Evolutionary conservation across 2,113 vertebrate genomes (phyloP).

Genomic region (Paratilapia polleni): DNA sequence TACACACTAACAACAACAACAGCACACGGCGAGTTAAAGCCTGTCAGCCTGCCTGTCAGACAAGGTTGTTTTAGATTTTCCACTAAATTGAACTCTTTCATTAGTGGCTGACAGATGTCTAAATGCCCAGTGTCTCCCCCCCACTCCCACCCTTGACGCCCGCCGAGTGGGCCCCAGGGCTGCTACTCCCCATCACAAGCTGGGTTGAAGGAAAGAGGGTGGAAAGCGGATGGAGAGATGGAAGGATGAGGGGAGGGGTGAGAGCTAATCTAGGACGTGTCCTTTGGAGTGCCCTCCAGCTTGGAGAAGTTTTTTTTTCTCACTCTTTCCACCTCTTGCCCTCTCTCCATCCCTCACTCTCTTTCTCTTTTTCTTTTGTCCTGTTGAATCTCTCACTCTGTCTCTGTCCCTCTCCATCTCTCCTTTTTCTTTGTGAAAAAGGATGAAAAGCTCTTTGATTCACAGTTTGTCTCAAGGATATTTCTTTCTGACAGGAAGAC

Average conservation of each 20-base stretch:
- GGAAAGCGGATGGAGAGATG: constrained; percentile 1
- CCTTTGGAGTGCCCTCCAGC: constrained; percentile 73
- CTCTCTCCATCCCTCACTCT: not conserved
- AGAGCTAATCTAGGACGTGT: constrained; percentile 72
- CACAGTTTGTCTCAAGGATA: constrained; percentile 66
- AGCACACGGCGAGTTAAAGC: constrained; percentile 63
- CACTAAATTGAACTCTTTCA: constrained; percentile 81
- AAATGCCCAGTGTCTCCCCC: constrained; percentile 59
- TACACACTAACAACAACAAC: not conserved
- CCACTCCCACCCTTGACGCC: not conserved
- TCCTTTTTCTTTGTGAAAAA: constrained; percentile 38
- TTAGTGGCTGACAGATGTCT: constrained; percentile 79
- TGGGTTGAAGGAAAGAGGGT: not conserved
- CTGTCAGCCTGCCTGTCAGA: constrained; percentile 69
- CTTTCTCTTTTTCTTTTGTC: constrained; percentile 24
- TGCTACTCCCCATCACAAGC: constrained; percentile 37
- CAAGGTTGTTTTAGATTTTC: constrained; percentile 79
- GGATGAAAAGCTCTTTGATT: constrained; percentile 75
- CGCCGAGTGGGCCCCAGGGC: constrained; percentile 35
- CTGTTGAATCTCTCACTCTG: constrained; percentile 22
- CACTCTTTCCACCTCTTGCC: constrained; percentile 11
- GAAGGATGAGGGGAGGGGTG: constrained; percentile 34
- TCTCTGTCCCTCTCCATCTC: constrained; percentile 1
- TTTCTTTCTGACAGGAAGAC: constrained; percentile 48
- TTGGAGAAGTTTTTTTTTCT: constrained; percentile 39